Conservation (phyloP, 2,797 vertebrate genomes). For the Liparis tanakae region DNA sequence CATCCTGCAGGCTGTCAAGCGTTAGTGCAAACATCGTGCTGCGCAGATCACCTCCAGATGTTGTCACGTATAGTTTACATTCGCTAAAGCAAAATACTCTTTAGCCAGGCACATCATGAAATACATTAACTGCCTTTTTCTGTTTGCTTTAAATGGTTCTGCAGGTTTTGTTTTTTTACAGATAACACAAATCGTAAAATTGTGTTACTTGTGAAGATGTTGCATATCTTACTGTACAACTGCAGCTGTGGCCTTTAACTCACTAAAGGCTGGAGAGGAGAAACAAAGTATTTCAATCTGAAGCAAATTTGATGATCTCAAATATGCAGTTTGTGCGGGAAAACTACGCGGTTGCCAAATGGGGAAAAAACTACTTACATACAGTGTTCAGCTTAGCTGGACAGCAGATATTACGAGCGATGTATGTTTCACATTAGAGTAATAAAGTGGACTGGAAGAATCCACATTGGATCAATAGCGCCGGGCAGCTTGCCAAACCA, state of each 20-base stretch:
- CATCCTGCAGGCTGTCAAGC: constrained; percentile 55
- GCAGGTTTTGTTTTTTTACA: constrained; percentile 5
- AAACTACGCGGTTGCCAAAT: constrained; percentile 44
- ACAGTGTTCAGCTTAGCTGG: constrained; percentile 50
- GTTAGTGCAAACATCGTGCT: constrained; percentile 54
- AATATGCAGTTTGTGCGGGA: constrained; percentile 50
- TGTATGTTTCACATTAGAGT: constrained; percentile 79
- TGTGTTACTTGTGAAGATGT: constrained; percentile 20
- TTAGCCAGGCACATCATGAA: constrained; percentile 29
- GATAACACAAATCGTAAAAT: constrained; percentile 10
- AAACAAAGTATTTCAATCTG: constrained; percentile 58
- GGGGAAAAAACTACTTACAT: constrained; percentile 52
- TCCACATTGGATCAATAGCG: constrained; percentile 77
- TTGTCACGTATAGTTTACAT: constrained; percentile 59
- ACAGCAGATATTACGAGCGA: constrained; percentile 61
- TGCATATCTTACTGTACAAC: constrained; percentile 8
- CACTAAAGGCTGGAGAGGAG: constrained; percentile 46
- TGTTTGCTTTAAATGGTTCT: constrained; percentile 14
- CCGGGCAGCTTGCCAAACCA: constrained; percentile 74
- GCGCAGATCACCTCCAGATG: constrained; percentile 78
- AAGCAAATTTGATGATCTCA: constrained; percentile 64
- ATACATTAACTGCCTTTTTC: constrained; percentile 22
- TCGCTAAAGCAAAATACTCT: constrained; percentile 42
- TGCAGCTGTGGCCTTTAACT: constrained; percentile 46
- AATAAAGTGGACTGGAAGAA: constrained; percentile 75